Conservation (phyloP, 2,888 invertebrate species). For the Hemicrepidius hirtus region DNA sequence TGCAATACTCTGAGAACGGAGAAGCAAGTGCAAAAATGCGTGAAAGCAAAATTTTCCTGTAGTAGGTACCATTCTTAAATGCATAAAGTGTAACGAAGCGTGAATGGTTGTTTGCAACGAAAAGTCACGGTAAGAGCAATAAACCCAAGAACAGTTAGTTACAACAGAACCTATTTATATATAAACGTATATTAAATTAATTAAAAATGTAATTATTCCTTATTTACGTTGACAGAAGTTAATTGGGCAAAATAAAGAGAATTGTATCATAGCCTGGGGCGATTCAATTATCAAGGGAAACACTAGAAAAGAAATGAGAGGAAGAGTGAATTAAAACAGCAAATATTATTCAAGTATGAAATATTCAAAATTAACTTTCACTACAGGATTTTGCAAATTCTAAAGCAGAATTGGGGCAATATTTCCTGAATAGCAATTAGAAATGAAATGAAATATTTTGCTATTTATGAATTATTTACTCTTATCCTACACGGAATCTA, state of each 20-base stretch:
- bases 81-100: conserved; percentile 35
- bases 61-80: conserved; percentile 15
- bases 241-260: conserved; percentile 13
- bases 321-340: not conserved
- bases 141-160: conserved; percentile 33
- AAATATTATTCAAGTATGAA: not conserved
- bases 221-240: conserved; percentile 7
- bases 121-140: conserved; percentile 33
- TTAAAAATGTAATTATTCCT: conserved; percentile 13
- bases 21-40: conserved; percentile 10
- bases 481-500: too few relatives aligned
- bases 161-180: conserved; percentile 26
- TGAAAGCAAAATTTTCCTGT: conserved; percentile 20
- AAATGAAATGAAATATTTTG: too few relatives aligned
- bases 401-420: too few relatives aligned
- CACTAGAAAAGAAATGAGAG: not conserved
- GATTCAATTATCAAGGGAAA: not conserved
- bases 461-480: too few relatives aligned
- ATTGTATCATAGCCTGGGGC: not conserved
- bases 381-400: too few relatives aligned
- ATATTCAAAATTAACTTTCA: too few relatives aligned
- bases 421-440: too few relatives aligned
- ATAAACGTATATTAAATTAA: not conserved
- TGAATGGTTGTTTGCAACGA: conserved; percentile 15
- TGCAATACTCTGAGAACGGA: not conserved